phyloP scores from a whole-genome alignment of 2,113 vertebrate genomes.

The Ceyx cyanopectus region DNA sequence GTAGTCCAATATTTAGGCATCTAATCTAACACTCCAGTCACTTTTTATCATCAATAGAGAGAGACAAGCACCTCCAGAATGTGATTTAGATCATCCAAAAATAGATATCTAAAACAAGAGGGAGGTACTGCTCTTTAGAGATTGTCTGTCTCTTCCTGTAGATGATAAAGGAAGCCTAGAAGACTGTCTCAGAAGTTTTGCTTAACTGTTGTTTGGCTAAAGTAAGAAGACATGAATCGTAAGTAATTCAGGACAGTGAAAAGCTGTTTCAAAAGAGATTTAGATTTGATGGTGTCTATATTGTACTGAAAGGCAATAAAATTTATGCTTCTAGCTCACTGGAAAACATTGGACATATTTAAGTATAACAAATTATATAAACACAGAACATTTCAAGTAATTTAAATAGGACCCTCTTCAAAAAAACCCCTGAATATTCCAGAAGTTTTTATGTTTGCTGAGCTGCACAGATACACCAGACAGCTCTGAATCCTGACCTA shows the following conservation, averaged over 20 bases:
- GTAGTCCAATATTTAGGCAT: neutral
- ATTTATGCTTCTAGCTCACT: neutral
- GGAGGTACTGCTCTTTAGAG: neutral
- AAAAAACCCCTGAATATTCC: neutral
- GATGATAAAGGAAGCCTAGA: neutral
- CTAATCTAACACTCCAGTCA: neutral
- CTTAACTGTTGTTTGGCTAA: neutral
- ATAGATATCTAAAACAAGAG: constrained; percentile 13
- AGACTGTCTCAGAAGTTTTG: neutral
- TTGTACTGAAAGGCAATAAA: neutral
- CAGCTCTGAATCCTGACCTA: neutral
- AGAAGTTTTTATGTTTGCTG: neutral
- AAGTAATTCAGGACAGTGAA: neutral
- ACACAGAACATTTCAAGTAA: neutral
- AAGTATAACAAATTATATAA: neutral
- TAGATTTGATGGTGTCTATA: neutral
- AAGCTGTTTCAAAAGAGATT: neutral
- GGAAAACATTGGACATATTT: neutral
- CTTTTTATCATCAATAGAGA: neutral
- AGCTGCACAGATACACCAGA: neutral
- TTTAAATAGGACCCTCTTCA: neutral
- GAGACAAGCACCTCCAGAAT: neutral
- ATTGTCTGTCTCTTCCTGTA: neutral
- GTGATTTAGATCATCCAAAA: constrained; percentile 17
- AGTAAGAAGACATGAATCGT: neutral